These are phyloP conservation scores for Halcyon senegalensis DNA, from an alignment of 2,113 vertebrate genomes.

Conservation along the genomic window DNA sequence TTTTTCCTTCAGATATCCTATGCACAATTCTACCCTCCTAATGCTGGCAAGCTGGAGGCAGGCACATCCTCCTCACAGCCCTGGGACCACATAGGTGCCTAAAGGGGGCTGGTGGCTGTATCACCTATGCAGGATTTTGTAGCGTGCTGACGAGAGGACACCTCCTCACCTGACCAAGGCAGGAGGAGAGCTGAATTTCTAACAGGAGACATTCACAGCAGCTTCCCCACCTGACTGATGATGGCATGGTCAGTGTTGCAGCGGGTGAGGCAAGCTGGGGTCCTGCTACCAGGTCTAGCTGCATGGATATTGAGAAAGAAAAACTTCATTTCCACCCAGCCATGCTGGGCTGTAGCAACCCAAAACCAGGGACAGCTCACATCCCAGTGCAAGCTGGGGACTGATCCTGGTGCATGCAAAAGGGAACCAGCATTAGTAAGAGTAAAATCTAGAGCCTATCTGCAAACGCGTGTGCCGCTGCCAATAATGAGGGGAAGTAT, in stretches of 20 bases:
- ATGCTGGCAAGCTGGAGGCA: not conserved
- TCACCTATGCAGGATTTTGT: not conserved
- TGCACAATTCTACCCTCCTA: not conserved
- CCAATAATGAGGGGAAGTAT: not conserved
- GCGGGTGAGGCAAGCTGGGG: not conserved
- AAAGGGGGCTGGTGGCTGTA: not conserved
- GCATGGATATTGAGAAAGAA: not conserved
- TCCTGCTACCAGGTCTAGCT: not conserved
- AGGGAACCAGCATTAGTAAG: not conserved
- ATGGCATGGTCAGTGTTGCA: not conserved
- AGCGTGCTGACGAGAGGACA: not conserved
- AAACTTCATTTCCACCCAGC: not conserved
- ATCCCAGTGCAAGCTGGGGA: not conserved
- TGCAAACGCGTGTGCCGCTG: not conserved
- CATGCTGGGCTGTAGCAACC: not conserved
- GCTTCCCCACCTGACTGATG: not conserved
- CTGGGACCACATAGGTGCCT: not conserved
- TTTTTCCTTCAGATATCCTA: not conserved
- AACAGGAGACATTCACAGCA: not conserved
- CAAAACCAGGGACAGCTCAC: not conserved
- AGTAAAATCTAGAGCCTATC: not conserved
- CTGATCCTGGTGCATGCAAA: fast-evolving
- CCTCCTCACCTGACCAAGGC: not conserved
- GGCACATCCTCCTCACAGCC: not conserved
- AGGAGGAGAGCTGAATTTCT: not conserved